Conservation (phyloP, 2,888 invertebrate genomes). For the Dyspetes luteomarginatus region DNA sequence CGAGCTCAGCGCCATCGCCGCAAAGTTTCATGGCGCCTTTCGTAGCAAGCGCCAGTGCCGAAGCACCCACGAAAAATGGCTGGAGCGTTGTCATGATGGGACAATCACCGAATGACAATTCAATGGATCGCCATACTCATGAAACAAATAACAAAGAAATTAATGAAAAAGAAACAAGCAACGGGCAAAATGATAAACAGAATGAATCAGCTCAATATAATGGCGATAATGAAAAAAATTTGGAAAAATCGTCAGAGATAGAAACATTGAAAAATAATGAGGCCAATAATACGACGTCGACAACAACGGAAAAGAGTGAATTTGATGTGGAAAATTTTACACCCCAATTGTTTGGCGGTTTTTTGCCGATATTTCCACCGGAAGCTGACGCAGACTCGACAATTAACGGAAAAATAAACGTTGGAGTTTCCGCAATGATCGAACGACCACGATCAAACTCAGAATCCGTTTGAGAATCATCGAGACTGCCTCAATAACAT, state of each 20-base stretch:
- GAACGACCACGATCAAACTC: slow-evolving; percentile 60
- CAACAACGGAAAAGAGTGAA: slow-evolving; percentile 80
- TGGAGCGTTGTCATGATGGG: slow-evolving; percentile 85
- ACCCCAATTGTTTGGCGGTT: slow-evolving; percentile 88
- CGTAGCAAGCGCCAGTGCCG: slow-evolving; percentile 87
- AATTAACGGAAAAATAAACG: slow-evolving; percentile 46
- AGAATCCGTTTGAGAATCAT: slow-evolving; percentile 28
- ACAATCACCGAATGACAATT: slow-evolving; percentile 63
- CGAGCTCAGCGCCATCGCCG: slow-evolving; percentile 83
- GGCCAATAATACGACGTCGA: slow-evolving; percentile 72
- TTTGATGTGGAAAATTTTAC: slow-evolving; percentile 88
- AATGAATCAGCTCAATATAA: too few relatives aligned
- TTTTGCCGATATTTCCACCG: slow-evolving; percentile 86
- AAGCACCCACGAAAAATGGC: slow-evolving; percentile 85
- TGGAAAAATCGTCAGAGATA: slow-evolving; percentile 12
- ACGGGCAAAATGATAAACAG: neutral
- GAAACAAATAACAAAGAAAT: slow-evolving; percentile 24
- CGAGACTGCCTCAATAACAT: neutral
- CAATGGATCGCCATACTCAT: slow-evolving; percentile 46
- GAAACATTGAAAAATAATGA: slow-evolving; percentile 53
- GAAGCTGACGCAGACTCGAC: slow-evolving; percentile 68
- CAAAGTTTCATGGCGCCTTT: slow-evolving; percentile 89
- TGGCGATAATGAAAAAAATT: slow-evolving; percentile 1
- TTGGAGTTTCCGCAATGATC: slow-evolving; percentile 42
- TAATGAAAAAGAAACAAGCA: neutral